Percentiles rank a stretch among this genome's conserved stretches.
These are phyloP conservation scores for Synergus japonicus DNA, from an alignment of 2,888 invertebrate species.

Conservation along the genomic window DNA sequence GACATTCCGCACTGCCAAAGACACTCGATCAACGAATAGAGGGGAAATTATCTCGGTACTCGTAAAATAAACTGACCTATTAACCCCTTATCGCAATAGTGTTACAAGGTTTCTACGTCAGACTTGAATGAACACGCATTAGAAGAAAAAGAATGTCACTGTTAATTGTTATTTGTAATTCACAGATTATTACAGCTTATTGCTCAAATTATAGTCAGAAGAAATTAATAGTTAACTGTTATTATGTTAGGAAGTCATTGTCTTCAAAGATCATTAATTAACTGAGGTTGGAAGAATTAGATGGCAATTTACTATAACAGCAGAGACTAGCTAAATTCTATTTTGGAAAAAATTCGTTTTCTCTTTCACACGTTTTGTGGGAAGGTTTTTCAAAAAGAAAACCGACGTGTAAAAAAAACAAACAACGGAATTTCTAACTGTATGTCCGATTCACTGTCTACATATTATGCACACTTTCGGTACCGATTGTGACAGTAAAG, in stretches of 20 bases:
- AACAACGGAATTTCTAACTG: slow-evolving; percentile 39
- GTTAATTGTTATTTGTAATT: neutral
- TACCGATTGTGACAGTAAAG: slow-evolving; percentile 41
- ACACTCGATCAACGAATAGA: slow-evolving; percentile 53
- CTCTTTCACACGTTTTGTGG: neutral
- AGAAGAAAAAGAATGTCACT: slow-evolving; percentile 16
- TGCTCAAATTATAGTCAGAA: neutral
- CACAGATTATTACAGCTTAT: neutral
- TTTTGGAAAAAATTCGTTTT: neutral
- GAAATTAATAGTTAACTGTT: neutral
- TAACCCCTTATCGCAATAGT: slow-evolving; percentile 43
- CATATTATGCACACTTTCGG: slow-evolving; percentile 42
- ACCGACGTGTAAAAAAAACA: slow-evolving; percentile 20
- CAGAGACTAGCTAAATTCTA: no score
- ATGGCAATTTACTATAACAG: no score
- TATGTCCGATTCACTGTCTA: slow-evolving; percentile 28
- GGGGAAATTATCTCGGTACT: slow-evolving; percentile 48
- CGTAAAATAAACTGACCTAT: slow-evolving; percentile 52
- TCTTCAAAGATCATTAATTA: slow-evolving; percentile 19
- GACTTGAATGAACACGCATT: slow-evolving; percentile 20
- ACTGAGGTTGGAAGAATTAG: neutral
- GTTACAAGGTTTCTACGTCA: slow-evolving; percentile 16
- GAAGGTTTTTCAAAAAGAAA: neutral
- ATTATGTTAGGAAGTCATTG: slow-evolving; percentile 11
- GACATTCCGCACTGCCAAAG: slow-evolving; percentile 49